Base-by-base conservation (phyloP, 53 echinoderm and acorn worm genomes). In the Temnopleurus reevesii region DNA sequence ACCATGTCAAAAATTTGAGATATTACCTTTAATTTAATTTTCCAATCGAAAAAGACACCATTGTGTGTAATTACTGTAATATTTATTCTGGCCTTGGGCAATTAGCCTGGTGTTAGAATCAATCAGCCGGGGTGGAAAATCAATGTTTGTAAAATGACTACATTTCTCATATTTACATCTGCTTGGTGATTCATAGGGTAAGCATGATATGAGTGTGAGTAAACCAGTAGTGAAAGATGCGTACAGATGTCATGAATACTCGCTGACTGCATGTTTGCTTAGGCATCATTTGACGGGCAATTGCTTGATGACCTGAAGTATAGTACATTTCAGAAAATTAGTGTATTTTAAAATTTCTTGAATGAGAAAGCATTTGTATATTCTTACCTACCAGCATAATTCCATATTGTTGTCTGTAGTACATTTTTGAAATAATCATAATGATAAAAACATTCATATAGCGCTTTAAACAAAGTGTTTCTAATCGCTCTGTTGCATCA, bases 121-220 rank as follows among this genome's bases (percentile, higher is more conserved):
- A 71, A 41, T 71, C 71, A 41, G 3, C 41, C 26, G 6, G 23
- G 71, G 71, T 71, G 71, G 36, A 71, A 43, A 71, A 38, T 71
- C 71, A 71, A 41, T 71, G 71, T 71, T 71, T 71, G 41, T 71
- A 1, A 41, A 41, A 71, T 71, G 71, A 71, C 71, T 71, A 71
- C 36, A 21, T 71, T 38, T 41, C 41, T 15, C 17, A 31, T 38
- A 23, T 71, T 71, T 71, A 71, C 41, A 38, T n/a, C 38, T n/a
- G 7, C 2, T 17, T 13, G 8, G 13, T 71, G 71, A 71, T 71
- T 71, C 23, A 71, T 71, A 23, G 8, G 41, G 21, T 18, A 4
- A 8, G 71, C 41, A 41, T 23, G 34, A 34, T n/a, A n/a, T 41
- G 38, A 41, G 36, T 41, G 41, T 35, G 23, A 38, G 71, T 21